phyloP scores from a whole-genome alignment of 2,888 invertebrate species.

The Hipparchia semele region DNA sequence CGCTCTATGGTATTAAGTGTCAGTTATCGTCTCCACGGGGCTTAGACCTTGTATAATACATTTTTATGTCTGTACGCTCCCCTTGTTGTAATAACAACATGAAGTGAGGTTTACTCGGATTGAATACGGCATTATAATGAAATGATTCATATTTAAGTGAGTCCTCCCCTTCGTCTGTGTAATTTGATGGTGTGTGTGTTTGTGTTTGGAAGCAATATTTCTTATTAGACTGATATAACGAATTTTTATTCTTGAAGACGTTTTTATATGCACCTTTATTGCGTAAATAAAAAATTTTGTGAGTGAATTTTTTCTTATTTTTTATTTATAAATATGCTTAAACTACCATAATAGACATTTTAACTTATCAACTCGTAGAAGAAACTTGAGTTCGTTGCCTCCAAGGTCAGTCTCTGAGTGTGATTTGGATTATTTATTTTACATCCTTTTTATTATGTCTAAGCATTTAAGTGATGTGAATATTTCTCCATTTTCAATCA shows the following conservation, averaged over 20 bases:
- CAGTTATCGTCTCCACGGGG: conserved; percentile 81
- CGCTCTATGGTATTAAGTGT: conserved; percentile 82
- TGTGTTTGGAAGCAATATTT: conserved; percentile 78
- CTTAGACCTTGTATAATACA: conserved; percentile 70
- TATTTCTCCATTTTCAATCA: too few species aligned
- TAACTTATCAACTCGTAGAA: too few species aligned
- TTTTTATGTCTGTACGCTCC: conserved; percentile 75
- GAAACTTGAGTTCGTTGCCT: too few species aligned
- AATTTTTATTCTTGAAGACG: not conserved
- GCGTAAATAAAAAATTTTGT: not conserved
- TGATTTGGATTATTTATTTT: too few species aligned
- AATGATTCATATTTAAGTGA: conserved; percentile 84
- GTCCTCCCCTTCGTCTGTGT: conserved; percentile 74
- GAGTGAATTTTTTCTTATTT: not conserved
- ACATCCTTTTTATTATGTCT: too few species aligned
- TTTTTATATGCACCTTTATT: not conserved
- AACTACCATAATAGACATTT: too few species aligned
- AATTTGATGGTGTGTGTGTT: conserved; percentile 72
- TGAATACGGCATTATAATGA: conserved; percentile 83
- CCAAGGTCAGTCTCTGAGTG: too few species aligned
- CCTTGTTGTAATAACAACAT: conserved; percentile 76
- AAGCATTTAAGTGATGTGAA: too few species aligned
- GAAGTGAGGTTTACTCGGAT: conserved; percentile 81
- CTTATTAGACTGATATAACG: conserved; percentile 79
- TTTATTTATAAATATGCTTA: not conserved